Evolutionary conservation across 2,797 vertebrate genomes (phyloP), one percentile per base, ranked within the genome.

Genomic region (Poecilia wingei): DNA sequence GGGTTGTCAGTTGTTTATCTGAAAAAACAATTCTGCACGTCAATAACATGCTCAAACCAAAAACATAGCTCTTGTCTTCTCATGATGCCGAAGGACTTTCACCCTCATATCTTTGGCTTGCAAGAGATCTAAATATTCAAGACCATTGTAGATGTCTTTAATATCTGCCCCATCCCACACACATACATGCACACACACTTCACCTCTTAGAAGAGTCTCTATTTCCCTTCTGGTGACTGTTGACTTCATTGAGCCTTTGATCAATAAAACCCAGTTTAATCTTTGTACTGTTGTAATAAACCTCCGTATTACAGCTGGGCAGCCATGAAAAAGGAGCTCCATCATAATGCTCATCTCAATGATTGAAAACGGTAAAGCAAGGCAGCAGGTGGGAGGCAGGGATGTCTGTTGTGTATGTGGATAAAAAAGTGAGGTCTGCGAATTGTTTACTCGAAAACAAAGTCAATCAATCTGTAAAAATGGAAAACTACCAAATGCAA

Each of bases 241-340:
- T 57, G 76, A 82, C 76, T 89, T 86, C 84, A 87, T 72, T 87
- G 85, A 90, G 84, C 66, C 75, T 57, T 8, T 51, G 75, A 92
- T 93, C 81, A 7, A 90, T 93, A 87, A 12, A 88, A 82, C 81
- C 78, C 76, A 66, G 81, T 91, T 91, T 82, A 87, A 88, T 90
- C 89, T 88, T 74, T n/a, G 70, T 3, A 39, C 74, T 57, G 70
- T 78, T 80, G 87, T 84, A 90, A 87, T 88, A 90, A 92, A 43
- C 75, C 81, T 59, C 20, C 55, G 73, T 71, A 74, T 82, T 85
- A 74, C 70, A 76, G 80, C 41, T 86, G 77, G 33, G 45, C 61
- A 78, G 46, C 33, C 9, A 14, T 72, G 75, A 85, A 82, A 39
- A 9, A 46, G 1, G 88, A 84, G 76, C 43, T 79, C 51, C 78